Percentiles rank a stretch among this genome's conserved stretches.
Evolutionary conservation across 2,888 invertebrate species (phyloP).

Genomic region (Xanthostigma xanthostigma): DNA sequence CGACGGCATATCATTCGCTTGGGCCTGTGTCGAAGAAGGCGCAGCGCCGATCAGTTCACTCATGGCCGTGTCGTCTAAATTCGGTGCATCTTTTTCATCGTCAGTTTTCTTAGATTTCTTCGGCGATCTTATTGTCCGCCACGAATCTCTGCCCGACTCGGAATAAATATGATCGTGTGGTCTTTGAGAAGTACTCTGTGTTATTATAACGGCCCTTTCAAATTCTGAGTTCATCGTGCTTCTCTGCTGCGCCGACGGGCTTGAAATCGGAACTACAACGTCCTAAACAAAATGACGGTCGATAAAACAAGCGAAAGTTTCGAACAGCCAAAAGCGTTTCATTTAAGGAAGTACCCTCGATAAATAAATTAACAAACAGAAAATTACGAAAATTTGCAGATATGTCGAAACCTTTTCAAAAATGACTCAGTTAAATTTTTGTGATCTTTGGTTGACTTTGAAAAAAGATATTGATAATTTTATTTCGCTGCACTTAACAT

Average conservation of each 20-base stretch:
- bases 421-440: no score
- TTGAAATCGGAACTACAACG: slow-evolving; percentile 21
- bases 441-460: no score
- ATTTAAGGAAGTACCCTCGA: no score
- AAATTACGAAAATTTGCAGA: no score
- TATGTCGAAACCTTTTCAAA: no score
- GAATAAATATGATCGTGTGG: slow-evolving; percentile 16
- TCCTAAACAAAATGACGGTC: slow-evolving; percentile 11
- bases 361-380: no score
- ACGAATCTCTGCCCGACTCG: neutral
- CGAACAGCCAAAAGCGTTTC: no score
- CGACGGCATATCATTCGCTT: slow-evolving; percentile 11
- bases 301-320: no score
- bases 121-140: slow-evolving; percentile 2
- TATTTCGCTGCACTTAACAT: no score
- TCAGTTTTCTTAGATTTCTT: slow-evolving; percentile 6
- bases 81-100: neutral
- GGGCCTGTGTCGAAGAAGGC: slow-evolving; percentile 7
- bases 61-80: neutral
- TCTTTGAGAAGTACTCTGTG: slow-evolving; percentile 14
- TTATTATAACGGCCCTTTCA: slow-evolving; percentile 15
- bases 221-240: slow-evolving; percentile 17
- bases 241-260: slow-evolving; percentile 17
- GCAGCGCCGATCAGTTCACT: slow-evolving; percentile 7
- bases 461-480: no score